phyloP scores from a whole-genome alignment of 2,797 vertebrate species.

The Brachyalestes nurse region DNA sequence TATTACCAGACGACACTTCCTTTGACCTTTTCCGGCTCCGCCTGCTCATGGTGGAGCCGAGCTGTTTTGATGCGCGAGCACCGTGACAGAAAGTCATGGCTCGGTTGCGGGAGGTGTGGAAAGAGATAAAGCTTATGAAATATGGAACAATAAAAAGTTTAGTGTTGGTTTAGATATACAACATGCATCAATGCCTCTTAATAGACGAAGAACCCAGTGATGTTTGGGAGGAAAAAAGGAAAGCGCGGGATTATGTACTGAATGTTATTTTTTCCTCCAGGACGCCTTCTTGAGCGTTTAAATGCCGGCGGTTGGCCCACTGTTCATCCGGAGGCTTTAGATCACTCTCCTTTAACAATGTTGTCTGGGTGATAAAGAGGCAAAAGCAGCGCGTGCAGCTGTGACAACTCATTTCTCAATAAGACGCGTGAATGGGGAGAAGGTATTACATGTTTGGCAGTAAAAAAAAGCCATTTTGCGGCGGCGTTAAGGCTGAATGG shows the following conservation, averaged over 20 bases:
- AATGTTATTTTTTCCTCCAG: conserved; percentile 11
- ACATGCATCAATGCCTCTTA: conserved; percentile 42
- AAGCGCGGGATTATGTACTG: neutral
- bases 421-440: conserved; percentile 51
- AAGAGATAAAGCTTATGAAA: conserved; percentile 47
- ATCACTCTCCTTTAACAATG: conserved; percentile 49
- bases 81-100: conserved; percentile 30
- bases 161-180: conserved; percentile 35
- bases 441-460: conserved; percentile 51
- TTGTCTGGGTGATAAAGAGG: conserved; percentile 44
- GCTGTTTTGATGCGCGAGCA: conserved; percentile 17
- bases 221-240: neutral
- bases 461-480: conserved; percentile 51
- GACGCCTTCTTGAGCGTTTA: conserved; percentile 26
- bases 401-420: conserved; percentile 56
- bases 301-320: conserved; percentile 36
- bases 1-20: conserved; percentile 14
- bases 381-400: conserved; percentile 41
- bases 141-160: conserved; percentile 48
- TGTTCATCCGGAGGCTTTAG: conserved; percentile 40
- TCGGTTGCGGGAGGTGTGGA: conserved; percentile 31
- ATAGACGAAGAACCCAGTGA: conserved; percentile 8
- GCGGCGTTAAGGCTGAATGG: conserved; percentile 58
- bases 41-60: neutral
- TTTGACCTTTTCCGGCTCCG: conserved; percentile 30